Evolutionary conservation across 2,797 vertebrate species (phyloP).

Genomic region (Acanthurus lineatus): DNA sequence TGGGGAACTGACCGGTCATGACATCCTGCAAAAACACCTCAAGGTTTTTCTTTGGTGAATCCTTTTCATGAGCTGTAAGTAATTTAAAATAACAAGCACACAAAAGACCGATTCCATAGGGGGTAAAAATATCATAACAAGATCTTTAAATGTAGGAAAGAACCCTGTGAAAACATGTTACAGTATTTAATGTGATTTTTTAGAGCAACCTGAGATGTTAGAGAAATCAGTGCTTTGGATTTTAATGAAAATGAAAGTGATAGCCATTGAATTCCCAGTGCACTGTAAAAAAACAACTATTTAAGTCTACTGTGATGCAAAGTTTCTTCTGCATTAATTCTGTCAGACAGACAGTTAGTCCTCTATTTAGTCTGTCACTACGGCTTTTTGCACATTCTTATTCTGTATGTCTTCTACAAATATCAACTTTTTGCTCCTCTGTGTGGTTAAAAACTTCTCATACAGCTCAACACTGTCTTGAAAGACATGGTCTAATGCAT

Average conservation of each 20-base stretch:
- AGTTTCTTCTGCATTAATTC: no score
- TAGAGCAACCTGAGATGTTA: conserved; percentile 26
- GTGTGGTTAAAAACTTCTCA: no score
- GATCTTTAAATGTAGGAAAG: conserved; percentile 1
- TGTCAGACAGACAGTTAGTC: no score
- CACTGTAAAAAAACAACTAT: conserved; percentile 10
- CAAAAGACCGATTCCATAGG: conserved; percentile 4
- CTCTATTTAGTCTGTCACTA: no score
- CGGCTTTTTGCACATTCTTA: no score
- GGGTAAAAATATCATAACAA: conserved; percentile 16
- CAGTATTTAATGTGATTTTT: conserved; percentile 32
- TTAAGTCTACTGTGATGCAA: no score
- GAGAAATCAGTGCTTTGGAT: conserved; percentile 17
- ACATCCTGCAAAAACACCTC: conserved; percentile 26
- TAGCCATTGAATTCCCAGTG: conserved; percentile 5
- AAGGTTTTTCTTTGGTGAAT: conserved; percentile 15
- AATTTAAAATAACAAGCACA: conserved; percentile 37
- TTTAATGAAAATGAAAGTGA: conserved; percentile 37
- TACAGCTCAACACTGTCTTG: no score
- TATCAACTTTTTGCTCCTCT: no score
- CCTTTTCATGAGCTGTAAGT: neutral
- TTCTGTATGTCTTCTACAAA: no score
- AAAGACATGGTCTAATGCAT: no score
- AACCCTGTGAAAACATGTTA: conserved; percentile 48
- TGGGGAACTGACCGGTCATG: conserved; percentile 24